Base-by-base conservation (phyloP, 2,888 invertebrate genomes). In the Hirtodrosophila cameraria region DNA sequence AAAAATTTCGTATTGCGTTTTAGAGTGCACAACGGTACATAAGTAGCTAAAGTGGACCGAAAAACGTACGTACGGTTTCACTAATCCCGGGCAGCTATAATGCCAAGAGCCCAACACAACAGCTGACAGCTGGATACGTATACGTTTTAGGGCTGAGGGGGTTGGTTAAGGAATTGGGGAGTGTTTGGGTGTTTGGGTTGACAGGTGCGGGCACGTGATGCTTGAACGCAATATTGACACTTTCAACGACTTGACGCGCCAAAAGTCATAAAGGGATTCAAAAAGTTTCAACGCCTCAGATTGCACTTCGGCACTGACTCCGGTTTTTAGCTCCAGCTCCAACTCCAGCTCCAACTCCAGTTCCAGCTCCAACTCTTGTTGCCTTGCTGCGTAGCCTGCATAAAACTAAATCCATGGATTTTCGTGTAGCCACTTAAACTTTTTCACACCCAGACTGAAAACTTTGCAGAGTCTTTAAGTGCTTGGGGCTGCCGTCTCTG, bases 341-440 rank as follows among this genome's bases (percentile, higher is more conserved):
- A 1, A 8, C 6, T 23, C 1, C 23, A 1, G 23, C 7, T 23
- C 1, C 23, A 1, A 5, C 18, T 23, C 23, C 23, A 7, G 23
- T 8, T 18, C 18, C 5, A 18, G 18, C 7, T 23, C 23, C 18
- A 27, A 30, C 28, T 20, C 31, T 18, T 30, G 38, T 35, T 23
- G n/a, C 45, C 11, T 31, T 18, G 45, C 13, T 30, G 50, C 30
- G 55, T 39, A 31, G 54, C 36, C 74, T 85, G 78, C 82, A 86
- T 80, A 81, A 78, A 84, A 83, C 66, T 83, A 88, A 87, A 87
- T 88, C 87, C 85, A 66, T 69, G 85, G 85, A 85, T 83, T 86
- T 87, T 83, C 71, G 79, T 81, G 77, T 75, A 74, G 87, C 88
- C 87, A 88, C 87, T 87, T 88, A 85, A 87, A 88, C 87, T 88